Evolutionary conservation across 2,797 vertebrate genomes (phyloP).

Genomic region (Acrossocheilus fasciatus): DNA sequence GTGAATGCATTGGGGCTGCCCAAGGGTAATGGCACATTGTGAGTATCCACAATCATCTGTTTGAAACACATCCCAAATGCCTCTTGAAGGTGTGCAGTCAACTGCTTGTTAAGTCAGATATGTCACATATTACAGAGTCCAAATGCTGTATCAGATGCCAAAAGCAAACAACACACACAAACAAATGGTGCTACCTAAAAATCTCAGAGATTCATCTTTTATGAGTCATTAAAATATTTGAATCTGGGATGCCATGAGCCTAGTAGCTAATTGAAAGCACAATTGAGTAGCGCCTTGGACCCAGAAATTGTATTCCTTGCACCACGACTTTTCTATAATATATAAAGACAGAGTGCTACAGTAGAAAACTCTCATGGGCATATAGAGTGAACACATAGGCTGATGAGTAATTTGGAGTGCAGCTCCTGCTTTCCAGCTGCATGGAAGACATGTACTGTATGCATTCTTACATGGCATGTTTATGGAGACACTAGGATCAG

Average conservation of each 20-base stretch:
- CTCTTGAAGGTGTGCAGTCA: background rate
- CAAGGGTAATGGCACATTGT: slow-evolving; percentile 91
- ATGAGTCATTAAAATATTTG: background rate
- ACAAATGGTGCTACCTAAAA: background rate
- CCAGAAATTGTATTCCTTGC: background rate
- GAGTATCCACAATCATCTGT: slow-evolving; percentile 74
- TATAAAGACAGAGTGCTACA: background rate
- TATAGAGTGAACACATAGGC: background rate
- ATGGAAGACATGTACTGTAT: slow-evolving; percentile 67
- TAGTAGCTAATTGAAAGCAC: background rate
- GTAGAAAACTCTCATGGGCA: background rate
- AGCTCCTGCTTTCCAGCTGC: slow-evolving; percentile 44
- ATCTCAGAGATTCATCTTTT: background rate
- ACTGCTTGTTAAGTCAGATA: background rate
- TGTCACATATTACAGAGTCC: background rate
- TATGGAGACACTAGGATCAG: slow-evolving; percentile 61
- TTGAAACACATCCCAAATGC: background rate
- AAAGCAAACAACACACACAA: background rate
- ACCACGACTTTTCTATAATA: background rate
- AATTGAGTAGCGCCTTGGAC: background rate
- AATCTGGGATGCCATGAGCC: background rate
- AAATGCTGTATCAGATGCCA: no score
- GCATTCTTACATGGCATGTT: slow-evolving; percentile 72
- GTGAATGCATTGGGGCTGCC: slow-evolving; percentile 95
- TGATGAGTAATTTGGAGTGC: slow-evolving; percentile 35